Evolutionary conservation across 2,113 vertebrate genomes (phyloP).

Genomic region (Sylvietta virens): DNA sequence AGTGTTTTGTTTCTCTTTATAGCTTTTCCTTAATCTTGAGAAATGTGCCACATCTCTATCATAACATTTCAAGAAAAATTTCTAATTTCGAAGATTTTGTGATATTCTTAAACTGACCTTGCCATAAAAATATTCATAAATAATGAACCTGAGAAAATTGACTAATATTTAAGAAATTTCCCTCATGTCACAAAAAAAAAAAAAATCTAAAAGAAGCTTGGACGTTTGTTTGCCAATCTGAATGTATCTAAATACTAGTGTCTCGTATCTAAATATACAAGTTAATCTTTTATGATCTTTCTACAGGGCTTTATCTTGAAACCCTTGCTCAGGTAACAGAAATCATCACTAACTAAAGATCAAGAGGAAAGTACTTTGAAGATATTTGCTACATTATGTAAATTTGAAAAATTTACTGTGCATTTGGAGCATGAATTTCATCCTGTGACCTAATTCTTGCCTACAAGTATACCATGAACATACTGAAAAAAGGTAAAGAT

Average conservation of each 20-base stretch:
- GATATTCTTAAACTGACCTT: background rate
- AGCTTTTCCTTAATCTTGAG: background rate
- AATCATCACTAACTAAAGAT: background rate
- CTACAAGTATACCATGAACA: background rate
- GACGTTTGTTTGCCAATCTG: background rate
- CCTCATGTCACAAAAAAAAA: background rate
- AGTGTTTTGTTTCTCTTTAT: background rate
- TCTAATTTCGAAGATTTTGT: background rate
- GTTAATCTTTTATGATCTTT: background rate
- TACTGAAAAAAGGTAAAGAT: background rate
- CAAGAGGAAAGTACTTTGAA: background rate
- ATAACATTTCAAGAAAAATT: background rate
- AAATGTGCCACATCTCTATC: background rate
- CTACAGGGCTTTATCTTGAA: background rate
- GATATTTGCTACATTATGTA: background rate
- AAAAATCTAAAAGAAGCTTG: background rate
- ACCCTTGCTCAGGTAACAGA: background rate
- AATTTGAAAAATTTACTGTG: background rate
- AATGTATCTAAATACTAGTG: background rate
- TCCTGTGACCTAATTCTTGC: background rate
- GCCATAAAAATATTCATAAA: background rate
- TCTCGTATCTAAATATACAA: background rate
- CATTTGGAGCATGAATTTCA: background rate
- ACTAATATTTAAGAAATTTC: background rate
- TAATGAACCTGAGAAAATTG: background rate